These are phyloP conservation scores for Helogale parvula DNA, from an alignment of 2,113 vertebrate genomes.

Conservation along the genomic window DNA sequence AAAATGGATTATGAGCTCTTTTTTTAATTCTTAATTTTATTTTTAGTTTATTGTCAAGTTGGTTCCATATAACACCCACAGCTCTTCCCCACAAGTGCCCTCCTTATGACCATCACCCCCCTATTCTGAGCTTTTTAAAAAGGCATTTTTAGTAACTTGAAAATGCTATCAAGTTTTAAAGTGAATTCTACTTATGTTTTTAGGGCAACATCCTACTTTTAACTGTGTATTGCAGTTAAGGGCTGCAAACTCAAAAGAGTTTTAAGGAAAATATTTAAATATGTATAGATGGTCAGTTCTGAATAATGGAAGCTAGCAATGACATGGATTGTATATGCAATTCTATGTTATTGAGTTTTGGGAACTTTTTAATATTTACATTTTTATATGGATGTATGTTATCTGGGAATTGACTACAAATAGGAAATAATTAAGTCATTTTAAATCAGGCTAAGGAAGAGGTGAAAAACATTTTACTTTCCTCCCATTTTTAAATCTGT, in stretches of 20 bases:
- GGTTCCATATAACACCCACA: too few relatives aligned
- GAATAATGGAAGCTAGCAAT: not conserved
- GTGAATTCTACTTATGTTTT: not conserved
- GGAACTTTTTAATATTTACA: not conserved
- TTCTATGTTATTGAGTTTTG: not conserved
- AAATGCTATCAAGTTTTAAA: conserved; percentile 4
- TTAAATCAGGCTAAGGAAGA: not conserved
- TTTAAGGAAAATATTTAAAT: conserved; percentile 1
- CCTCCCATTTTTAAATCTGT: not conserved
- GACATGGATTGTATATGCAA: not conserved
- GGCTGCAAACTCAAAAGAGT: not conserved
- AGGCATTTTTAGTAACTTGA: not conserved
- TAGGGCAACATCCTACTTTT: not conserved
- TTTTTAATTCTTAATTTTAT: too few relatives aligned
- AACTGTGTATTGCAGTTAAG: not conserved
- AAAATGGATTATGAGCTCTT: not conserved
- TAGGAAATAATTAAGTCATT: conserved; percentile 7
- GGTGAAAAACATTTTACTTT: not conserved
- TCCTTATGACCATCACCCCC: too few relatives aligned
- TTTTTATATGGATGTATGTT: not conserved
- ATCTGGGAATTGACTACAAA: not conserved
- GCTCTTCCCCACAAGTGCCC: too few relatives aligned
- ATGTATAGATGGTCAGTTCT: not conserved
- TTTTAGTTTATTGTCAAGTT: too few relatives aligned
- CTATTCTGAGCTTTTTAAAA: not conserved